Conservation (phyloP, 1,140 invertebrate species). For the Meloidogyne floridensis region DNA sequence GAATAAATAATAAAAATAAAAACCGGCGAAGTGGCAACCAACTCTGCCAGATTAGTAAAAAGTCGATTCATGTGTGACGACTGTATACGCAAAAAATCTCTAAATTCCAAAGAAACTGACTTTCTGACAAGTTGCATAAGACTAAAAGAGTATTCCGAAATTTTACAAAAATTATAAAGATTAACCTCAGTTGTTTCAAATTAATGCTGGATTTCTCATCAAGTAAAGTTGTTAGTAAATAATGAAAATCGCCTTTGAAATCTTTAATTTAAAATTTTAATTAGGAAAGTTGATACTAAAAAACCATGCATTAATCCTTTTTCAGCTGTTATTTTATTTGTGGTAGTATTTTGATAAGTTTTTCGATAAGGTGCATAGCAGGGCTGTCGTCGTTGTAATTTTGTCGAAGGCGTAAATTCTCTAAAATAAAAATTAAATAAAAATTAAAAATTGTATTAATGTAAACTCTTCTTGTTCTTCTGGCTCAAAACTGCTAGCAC, state of each 20-base stretch:
- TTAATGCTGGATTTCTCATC: conserved; percentile 35
- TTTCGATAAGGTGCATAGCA: conserved; percentile 27
- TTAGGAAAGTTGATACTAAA: too few relatives aligned
- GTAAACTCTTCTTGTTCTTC: background rate
- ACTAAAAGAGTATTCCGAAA: background rate
- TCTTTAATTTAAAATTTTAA: conserved; percentile 21
- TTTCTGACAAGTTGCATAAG: conserved; percentile 24
- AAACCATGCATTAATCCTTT: conserved; percentile 19
- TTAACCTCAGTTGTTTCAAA: conserved; percentile 47
- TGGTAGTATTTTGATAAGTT: background rate
- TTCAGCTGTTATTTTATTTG: conserved; percentile 4
- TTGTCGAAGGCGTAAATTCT: conserved; percentile 1
- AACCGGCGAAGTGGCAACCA: conserved; percentile 6
- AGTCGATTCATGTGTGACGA: conserved; percentile 3
- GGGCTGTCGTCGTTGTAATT: conserved; percentile 12
- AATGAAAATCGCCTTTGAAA: conserved; percentile 52
- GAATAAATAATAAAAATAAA: background rate
- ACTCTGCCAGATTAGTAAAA: conserved; percentile 9
- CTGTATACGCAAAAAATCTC: conserved; percentile 24
- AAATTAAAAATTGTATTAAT: background rate
- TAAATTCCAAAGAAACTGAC: conserved; percentile 12
- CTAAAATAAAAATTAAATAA: conserved; percentile 4
- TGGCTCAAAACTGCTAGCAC: background rate
- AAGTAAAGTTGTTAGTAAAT: conserved; percentile 44
- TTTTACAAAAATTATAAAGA: background rate